Conservation (phyloP, 2,797 vertebrate genomes). For the Sciaenops ocellatus region DNA sequence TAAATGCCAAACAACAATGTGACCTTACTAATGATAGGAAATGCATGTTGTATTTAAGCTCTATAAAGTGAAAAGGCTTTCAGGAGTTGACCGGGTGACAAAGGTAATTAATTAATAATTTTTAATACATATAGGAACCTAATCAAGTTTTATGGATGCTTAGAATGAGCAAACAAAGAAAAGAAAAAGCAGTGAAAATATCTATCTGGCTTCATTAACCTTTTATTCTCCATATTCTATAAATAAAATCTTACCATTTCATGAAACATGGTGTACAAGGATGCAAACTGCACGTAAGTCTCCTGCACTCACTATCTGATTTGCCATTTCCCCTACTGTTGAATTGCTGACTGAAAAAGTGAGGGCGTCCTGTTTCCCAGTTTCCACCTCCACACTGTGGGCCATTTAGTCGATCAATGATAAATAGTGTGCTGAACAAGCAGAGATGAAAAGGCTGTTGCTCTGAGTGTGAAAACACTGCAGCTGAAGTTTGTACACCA, state of each 20-base stretch:
- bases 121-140: neutral
- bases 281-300: slow-evolving; percentile 1
- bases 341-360: slow-evolving; percentile 48
- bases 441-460: slow-evolving; percentile 29
- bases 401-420: slow-evolving; percentile 53
- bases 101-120: too few species aligned
- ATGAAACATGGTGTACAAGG: neutral
- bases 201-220: neutral
- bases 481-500: neutral
- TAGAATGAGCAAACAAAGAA: neutral
- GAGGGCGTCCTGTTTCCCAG: slow-evolving; percentile 48
- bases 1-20: slow-evolving; percentile 2
- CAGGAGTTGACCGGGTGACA: neutral
- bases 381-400: slow-evolving; percentile 44
- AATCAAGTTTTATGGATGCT: neutral
- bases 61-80: neutral
- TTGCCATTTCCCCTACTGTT: slow-evolving; percentile 51
- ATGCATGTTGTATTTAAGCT: neutral
- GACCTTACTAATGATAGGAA: neutral
- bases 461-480: slow-evolving; percentile 1
- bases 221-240: neutral
- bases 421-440: slow-evolving; percentile 36
- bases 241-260: neutral
- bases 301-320: slow-evolving; percentile 68
- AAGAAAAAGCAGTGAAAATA: neutral